Evolutionary conservation across 2,113 vertebrate genomes (phyloP).

Genomic region (Ceuthmochares aereus): DNA sequence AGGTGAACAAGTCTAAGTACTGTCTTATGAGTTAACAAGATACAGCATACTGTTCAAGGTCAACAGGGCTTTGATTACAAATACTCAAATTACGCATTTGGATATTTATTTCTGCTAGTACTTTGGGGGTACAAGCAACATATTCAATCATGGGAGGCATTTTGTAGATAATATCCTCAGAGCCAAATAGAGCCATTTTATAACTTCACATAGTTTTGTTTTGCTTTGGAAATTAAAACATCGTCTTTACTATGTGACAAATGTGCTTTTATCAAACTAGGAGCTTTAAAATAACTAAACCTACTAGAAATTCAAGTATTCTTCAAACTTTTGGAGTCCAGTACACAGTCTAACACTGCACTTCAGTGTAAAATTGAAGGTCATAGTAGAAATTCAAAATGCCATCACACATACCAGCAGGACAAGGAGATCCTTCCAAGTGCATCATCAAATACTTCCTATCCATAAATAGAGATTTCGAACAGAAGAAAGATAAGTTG

Average conservation of each 20-base stretch:
- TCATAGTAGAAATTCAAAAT: background rate
- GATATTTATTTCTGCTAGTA: background rate
- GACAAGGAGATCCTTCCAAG: background rate
- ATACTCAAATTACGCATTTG: background rate
- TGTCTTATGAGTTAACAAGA: background rate
- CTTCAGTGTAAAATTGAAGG: background rate
- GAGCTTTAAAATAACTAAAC: background rate
- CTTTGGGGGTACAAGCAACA: background rate
- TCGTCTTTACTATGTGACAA: background rate
- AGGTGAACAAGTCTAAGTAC: background rate
- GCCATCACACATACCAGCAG: background rate
- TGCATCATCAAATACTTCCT: background rate
- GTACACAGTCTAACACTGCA: background rate
- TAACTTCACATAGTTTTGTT: background rate
- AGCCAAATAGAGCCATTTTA: background rate
- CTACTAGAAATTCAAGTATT: background rate
- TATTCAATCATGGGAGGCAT: background rate
- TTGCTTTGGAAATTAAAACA: background rate
- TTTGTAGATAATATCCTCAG: background rate
- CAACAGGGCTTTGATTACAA: background rate
- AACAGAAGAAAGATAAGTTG: background rate
- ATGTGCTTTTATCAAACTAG: background rate
- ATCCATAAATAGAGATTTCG: background rate
- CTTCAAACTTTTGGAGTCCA: background rate
- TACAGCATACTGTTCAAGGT: background rate